phyloP scores from a whole-genome alignment of 2,888 invertebrate genomes.

The Dasypogon diadema region DNA sequence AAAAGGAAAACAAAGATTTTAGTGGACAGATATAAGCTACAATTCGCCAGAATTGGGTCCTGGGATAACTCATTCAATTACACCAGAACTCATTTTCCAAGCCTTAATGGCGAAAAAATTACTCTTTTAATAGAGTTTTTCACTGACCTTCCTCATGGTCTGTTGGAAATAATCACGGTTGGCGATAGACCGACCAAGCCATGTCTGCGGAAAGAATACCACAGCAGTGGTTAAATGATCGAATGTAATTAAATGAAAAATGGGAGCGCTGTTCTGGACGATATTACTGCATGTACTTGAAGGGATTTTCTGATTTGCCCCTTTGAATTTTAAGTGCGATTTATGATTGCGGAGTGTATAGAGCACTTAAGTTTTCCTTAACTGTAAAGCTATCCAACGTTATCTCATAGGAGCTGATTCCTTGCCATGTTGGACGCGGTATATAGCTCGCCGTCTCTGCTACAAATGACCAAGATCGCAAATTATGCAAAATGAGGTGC shows the following conservation, averaged over 20 bases:
- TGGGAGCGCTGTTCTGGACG: background rate
- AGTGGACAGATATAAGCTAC: background rate
- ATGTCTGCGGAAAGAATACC: background rate
- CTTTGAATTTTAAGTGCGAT: background rate
- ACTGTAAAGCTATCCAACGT: background rate
- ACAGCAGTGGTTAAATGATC: conserved; percentile 17
- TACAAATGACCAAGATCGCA: background rate
- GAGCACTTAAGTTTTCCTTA: background rate
- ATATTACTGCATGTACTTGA: background rate
- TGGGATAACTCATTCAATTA: conserved; percentile 35
- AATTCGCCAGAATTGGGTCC: background rate
- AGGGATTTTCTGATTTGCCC: background rate
- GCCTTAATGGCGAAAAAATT: conserved; percentile 21
- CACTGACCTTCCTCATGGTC: background rate
- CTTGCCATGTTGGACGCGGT: no score
- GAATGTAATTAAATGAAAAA: conserved; percentile 5
- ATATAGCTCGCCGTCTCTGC: background rate
- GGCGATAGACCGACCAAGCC: background rate
- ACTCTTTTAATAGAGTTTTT: conserved; percentile 23
- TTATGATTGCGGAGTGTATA: background rate
- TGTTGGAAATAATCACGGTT: background rate
- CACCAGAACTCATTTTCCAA: conserved; percentile 16
- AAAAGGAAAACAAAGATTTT: background rate
- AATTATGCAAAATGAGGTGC: background rate
- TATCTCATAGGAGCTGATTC: background rate